These are phyloP conservation scores for Paramisgurnus dabryanus DNA, from an alignment of 2,113 vertebrate genomes.

Conservation along the genomic window DNA sequence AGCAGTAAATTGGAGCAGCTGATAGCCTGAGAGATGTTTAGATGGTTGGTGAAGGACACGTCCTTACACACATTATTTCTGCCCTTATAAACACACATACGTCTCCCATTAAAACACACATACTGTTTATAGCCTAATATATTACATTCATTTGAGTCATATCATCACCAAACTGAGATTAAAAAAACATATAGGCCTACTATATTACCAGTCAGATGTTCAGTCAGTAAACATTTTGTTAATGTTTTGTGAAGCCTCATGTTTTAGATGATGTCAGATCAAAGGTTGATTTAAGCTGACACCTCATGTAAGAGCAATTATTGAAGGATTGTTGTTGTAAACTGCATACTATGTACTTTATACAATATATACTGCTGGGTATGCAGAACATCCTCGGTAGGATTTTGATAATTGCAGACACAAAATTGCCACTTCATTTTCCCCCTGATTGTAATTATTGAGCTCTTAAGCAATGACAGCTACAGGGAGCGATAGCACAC, in stretches of 20 bases:
- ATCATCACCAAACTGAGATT: too few relatives aligned
- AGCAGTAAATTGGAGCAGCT: conserved; percentile 72
- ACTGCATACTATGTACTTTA: not conserved
- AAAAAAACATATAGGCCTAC: too few relatives aligned
- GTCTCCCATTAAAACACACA: not conserved
- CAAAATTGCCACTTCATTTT: conserved; percentile 78
- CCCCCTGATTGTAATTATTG: conserved; percentile 77
- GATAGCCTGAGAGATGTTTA: conserved; percentile 73
- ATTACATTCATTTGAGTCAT: too few relatives aligned
- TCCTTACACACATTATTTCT: not conserved
- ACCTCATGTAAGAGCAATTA: not conserved
- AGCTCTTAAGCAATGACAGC: conserved; percentile 74
- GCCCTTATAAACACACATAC: too few relatives aligned
- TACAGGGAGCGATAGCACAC: conserved; percentile 61
- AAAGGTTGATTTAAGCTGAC: too few relatives aligned
- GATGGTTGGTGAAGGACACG: conserved; percentile 71
- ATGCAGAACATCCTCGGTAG: conserved; percentile 76
- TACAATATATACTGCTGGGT: conserved; percentile 45
- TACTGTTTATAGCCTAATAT: not conserved
- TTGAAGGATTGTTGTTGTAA: not conserved
- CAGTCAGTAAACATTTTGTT: too few relatives aligned
- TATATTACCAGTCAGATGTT: too few relatives aligned
- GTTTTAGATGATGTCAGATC: too few relatives aligned
- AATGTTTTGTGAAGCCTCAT: too few relatives aligned
- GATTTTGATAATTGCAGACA: conserved; percentile 81